Percentiles rank a stretch among this genome's conserved stretches.
These are phyloP conservation scores for Dipodomys ordii DNA, from an alignment of 2,113 vertebrate species.

Conservation along the genomic window DNA sequence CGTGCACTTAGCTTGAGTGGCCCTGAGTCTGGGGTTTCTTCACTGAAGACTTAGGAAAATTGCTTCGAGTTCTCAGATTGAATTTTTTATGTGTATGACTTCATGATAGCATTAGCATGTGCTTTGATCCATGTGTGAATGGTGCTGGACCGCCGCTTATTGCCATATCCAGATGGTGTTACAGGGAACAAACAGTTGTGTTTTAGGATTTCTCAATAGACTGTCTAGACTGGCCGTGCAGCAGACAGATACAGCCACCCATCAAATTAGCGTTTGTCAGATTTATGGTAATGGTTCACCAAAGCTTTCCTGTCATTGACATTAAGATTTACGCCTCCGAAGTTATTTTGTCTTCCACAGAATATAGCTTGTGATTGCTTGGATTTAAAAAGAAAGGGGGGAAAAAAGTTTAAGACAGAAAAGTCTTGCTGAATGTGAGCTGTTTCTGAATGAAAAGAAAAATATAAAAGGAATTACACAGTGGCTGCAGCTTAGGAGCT, in stretches of 20 bases:
- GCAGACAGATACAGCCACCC: slow-evolving; percentile 99
- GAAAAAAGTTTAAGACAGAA: slow-evolving; percentile 73
- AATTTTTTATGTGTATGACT: slow-evolving; percentile 94
- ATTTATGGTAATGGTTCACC: slow-evolving; percentile 99
- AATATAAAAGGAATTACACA: slow-evolving; percentile 74
- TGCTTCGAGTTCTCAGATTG: slow-evolving; percentile 90
- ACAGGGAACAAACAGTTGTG: slow-evolving; percentile 97
- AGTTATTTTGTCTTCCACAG: slow-evolving; percentile 90
- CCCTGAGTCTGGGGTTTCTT: slow-evolving; percentile 89
- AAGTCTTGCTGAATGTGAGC: slow-evolving; percentile 77
- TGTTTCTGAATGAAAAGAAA: slow-evolving; percentile 77
- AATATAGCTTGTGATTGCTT: slow-evolving; percentile 86
- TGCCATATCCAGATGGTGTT: slow-evolving; percentile 99
- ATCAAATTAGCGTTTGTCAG: slow-evolving; percentile 99
- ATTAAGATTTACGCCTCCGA: slow-evolving; percentile 97
- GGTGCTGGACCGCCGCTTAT: slow-evolving; percentile 94
- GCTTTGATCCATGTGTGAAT: slow-evolving; percentile 96
- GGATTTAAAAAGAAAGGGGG: slow-evolving; percentile 68
- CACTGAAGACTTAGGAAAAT: slow-evolving; percentile 90
- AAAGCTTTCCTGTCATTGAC: slow-evolving; percentile 99
- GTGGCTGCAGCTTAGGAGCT: slow-evolving; percentile 63
- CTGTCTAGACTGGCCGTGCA: slow-evolving; percentile 99
- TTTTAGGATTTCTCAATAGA: slow-evolving; percentile 99
- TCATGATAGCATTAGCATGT: slow-evolving; percentile 91
- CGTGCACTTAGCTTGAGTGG: slow-evolving; percentile 87